Evolutionary conservation across 1,140 invertebrate species (phyloP).

Genomic region (Leptinotarsa texana): DNA sequence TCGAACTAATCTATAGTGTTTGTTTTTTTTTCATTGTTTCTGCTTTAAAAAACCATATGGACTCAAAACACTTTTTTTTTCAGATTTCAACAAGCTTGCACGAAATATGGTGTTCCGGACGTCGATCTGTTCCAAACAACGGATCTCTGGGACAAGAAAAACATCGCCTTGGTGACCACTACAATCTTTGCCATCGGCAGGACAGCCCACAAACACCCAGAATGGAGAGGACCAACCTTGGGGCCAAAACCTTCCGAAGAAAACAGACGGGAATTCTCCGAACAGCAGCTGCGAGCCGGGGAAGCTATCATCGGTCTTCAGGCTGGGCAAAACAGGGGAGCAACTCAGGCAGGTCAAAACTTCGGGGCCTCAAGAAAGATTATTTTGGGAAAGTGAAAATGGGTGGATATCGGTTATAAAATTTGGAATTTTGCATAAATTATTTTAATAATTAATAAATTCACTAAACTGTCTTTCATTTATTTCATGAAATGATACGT

Average conservation of each 20-base stretch:
- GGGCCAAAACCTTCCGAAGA: constrained; percentile 86
- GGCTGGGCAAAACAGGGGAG: constrained; percentile 89
- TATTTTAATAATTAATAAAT: no score
- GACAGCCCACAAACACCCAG: constrained; percentile 82
- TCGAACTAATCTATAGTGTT: no score
- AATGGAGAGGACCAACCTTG: constrained; percentile 79
- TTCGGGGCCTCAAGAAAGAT: constrained; percentile 87
- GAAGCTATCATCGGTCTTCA: constrained; percentile 87
- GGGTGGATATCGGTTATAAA: constrained; percentile 52
- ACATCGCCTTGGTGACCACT: constrained; percentile 85
- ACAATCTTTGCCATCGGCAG: constrained; percentile 88
- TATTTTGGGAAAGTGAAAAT: constrained; percentile 74
- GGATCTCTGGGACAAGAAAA: constrained; percentile 91
- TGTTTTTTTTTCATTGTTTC: no score
- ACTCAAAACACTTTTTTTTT: constrained; percentile 30
- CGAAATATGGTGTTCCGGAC: constrained; percentile 85
- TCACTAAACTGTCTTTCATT: no score
- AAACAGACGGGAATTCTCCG: constrained; percentile 85
- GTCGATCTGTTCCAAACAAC: constrained; percentile 93
- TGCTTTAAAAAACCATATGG: no score
- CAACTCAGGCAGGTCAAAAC: constrained; percentile 85
- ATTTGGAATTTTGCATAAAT: no score
- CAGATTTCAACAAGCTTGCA: constrained; percentile 87
- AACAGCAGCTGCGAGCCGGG: constrained; percentile 84
- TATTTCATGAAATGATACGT: no score